Base-by-base conservation (phyloP, 2,888 invertebrate species). In the Suillia variegata region DNA sequence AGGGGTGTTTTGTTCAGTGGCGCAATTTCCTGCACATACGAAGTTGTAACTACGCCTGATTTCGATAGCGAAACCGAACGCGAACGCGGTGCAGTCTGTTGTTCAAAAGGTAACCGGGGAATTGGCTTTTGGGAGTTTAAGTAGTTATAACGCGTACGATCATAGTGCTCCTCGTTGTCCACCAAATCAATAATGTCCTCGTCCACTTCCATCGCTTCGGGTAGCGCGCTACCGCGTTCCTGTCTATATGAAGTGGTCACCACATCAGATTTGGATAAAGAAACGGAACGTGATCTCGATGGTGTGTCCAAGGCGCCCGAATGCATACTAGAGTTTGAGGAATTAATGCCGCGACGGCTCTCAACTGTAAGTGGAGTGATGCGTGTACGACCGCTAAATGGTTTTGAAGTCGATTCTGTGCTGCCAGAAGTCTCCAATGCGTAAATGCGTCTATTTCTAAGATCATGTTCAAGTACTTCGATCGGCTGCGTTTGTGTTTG, bases 171-270 rank as follows among this genome's bases (percentile, higher is more conserved):
- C n/a, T n/a, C n/a, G n/a, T n/a, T n/a, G n/a, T n/a, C n/a, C n/a
- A n/a, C n/a, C n/a, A n/a, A n/a, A n/a, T n/a, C n/a, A n/a, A n/a
- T n/a, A n/a, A n/a, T n/a, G n/a, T n/a, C n/a, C n/a, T n/a, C n/a
- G n/a, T n/a, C n/a, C n/a, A n/a, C n/a, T n/a, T n/a, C n/a, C n/a
- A n/a, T n/a, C n/a, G n/a, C n/a, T n/a, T n/a, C n/a, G n/a, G n/a
- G n/a, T n/a, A n/a, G n/a, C n/a, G n/a, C n/a, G n/a, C n/a, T n/a
- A n/a, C n/a, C n/a, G n/a, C n/a, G n/a, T 48, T 77, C 75, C 2
- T 76, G 76, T 4, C 66, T 76, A 20, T 80, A 81, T 0, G 80
- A 78, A 2, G 81, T 81, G n/a, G 78, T 79, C 13, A 80, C 65
- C 2, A 75, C 70, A 6, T 74, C 75, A 1, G 78, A 75, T 52